These are phyloP conservation scores for Atherix ibis DNA, from an alignment of 2,888 invertebrate genomes.

Conservation along the genomic window DNA sequence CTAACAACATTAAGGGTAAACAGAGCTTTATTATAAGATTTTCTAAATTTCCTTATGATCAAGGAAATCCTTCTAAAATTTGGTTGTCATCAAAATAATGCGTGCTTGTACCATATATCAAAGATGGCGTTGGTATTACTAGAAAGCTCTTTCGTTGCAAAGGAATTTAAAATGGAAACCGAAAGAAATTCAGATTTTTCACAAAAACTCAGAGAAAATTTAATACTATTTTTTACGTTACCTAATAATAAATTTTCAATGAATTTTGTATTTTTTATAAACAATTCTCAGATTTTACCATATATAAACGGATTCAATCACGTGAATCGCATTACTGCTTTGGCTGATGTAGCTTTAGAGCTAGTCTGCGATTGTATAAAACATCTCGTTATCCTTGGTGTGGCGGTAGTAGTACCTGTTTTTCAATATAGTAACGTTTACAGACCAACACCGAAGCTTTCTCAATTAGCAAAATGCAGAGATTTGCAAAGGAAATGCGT, in stretches of 20 bases:
- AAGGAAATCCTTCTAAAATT: not conserved
- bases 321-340: slow-evolving; percentile 58
- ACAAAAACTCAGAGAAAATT: too few species aligned
- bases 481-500: slow-evolving; percentile 53
- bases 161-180: too few species aligned
- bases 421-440: slow-evolving; percentile 66
- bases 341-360: slow-evolving; percentile 67
- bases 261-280: too few species aligned
- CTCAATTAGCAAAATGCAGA: slow-evolving; percentile 46
- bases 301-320: slow-evolving; percentile 72
- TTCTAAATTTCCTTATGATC: too few species aligned
- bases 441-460: slow-evolving; percentile 53
- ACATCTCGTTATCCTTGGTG: slow-evolving; percentile 61
- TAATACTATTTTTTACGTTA: too few species aligned
- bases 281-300: slow-evolving; percentile 51
- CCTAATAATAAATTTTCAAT: too few species aligned
- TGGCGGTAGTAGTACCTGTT: slow-evolving; percentile 58
- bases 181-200: too few species aligned
- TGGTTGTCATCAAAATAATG: too few species aligned
- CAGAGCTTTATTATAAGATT: too few species aligned
- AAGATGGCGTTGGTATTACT: too few species aligned
- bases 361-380: slow-evolving; percentile 67
- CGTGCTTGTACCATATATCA: too few species aligned
- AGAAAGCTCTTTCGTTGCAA: too few species aligned
- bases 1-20: slow-evolving; percentile 64